Conservation (phyloP, 2,888 invertebrate genomes). For the Muschampia plurimacula region DNA sequence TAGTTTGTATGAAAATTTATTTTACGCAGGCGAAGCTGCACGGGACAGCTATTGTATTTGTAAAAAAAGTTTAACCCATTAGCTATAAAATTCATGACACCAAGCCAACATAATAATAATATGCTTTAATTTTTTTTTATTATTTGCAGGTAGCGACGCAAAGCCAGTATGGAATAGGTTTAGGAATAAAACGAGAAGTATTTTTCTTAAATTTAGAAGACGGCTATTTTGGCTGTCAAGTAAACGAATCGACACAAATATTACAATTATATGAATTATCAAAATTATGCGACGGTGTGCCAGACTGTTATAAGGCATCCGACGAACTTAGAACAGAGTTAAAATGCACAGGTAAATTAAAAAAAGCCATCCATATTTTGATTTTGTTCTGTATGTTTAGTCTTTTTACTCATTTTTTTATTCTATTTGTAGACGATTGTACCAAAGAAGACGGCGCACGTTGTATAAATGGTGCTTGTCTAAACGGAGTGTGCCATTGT, state of each 20-base stretch:
- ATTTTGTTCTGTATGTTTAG: slow-evolving; percentile 9
- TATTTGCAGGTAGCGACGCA: slow-evolving; percentile 89
- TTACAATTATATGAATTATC: slow-evolving; percentile 97
- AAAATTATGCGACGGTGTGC: slow-evolving; percentile 95
- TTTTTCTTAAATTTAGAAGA: slow-evolving; percentile 98
- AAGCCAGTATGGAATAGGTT: slow-evolving; percentile 92
- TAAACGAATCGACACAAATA: slow-evolving; percentile 97
- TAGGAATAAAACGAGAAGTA: slow-evolving; percentile 95
- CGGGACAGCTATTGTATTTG: no score
- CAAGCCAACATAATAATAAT: neutral
- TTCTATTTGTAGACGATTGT: slow-evolving; percentile 92
- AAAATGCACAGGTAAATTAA: slow-evolving; percentile 95
- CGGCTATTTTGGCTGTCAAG: slow-evolving; percentile 98
- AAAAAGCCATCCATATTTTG: slow-evolving; percentile 90
- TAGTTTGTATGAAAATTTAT: no score
- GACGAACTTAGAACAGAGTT: slow-evolving; percentile 95
- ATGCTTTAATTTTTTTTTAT: neutral
- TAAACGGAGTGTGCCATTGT: slow-evolving; percentile 97
- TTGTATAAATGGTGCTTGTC: slow-evolving; percentile 97
- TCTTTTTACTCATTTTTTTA: slow-evolving; percentile 48
- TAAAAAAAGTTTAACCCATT: no score
- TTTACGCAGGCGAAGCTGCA: no score
- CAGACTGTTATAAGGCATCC: slow-evolving; percentile 96
- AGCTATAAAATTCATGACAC: neutral
- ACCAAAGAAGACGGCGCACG: slow-evolving; percentile 95